Conservation (phyloP, 1,140 invertebrate genomes). For the Hermatobates lingyangjiaoensis region DNA sequence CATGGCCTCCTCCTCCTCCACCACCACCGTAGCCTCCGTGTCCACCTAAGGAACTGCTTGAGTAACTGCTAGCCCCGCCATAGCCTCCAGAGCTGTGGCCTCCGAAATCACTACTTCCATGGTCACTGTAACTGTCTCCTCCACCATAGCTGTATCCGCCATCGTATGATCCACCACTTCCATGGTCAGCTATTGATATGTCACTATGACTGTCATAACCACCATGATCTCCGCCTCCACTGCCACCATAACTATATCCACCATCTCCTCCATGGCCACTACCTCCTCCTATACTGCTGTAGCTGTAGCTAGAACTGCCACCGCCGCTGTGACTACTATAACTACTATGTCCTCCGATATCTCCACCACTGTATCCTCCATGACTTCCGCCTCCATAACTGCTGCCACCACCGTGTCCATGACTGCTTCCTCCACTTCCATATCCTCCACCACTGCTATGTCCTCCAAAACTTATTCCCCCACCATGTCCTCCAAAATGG, state of each 20-base stretch:
- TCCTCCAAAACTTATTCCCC: not conserved
- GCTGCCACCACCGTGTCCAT: constrained; percentile 4
- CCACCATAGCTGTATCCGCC: not conserved
- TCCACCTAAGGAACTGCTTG: too few relatives aligned
- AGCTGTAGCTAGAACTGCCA: not conserved
- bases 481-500: constrained; percentile 1
- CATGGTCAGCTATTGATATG: constrained; percentile 4
- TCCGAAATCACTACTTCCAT: too few relatives aligned
- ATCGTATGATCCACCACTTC: constrained; percentile 1
- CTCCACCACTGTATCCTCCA: not conserved
- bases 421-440: constrained; percentile 7
- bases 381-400: not conserved
- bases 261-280: not conserved
- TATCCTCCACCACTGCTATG: constrained; percentile 3
- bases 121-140: too few relatives aligned
- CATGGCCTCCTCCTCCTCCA: not conserved
- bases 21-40: not conserved
- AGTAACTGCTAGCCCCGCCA: too few relatives aligned
- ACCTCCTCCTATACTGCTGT: not conserved
- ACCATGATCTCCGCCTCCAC: not conserved
- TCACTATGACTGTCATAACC: not conserved
- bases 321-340: not conserved
- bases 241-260: not conserved
- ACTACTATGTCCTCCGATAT: not conserved
- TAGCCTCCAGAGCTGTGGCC: too few relatives aligned